Evolutionary conservation across 2,797 vertebrate genomes (phyloP).

Genomic region (Sebastes baramenuke): DNA sequence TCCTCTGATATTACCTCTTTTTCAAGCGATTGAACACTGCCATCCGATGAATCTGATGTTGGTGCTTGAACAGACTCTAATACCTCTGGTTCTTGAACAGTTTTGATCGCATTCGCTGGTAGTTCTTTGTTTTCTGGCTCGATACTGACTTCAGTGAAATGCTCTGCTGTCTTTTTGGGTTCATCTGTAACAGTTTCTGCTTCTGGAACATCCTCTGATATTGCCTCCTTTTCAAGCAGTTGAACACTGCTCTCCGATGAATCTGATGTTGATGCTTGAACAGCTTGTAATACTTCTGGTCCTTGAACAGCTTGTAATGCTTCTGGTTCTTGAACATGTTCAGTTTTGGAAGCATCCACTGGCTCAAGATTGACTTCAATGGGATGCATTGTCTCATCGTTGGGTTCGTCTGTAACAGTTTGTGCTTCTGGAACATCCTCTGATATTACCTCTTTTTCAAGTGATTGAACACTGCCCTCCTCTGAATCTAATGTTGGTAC

Average conservation of each 20-base stretch:
- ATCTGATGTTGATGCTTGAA: not conserved
- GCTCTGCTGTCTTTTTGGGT: not conserved
- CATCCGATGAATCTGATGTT: no score
- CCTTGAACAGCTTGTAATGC: not conserved
- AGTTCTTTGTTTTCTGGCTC: not conserved
- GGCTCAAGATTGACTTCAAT: not conserved
- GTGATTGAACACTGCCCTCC: no score
- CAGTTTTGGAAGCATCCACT: not conserved
- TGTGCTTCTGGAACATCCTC: not conserved
- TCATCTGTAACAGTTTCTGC: slow-evolving; percentile 7
- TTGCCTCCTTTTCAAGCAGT: not conserved
- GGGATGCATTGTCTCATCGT: not conserved
- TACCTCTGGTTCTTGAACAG: no score
- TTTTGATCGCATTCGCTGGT: not conserved
- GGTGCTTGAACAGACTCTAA: no score
- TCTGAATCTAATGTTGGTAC: slow-evolving; percentile 5
- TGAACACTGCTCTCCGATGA: not conserved
- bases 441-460: no score
- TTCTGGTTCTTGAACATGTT: not conserved
- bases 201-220: not conserved
- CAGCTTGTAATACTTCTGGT: not conserved
- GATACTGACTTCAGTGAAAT: not conserved
- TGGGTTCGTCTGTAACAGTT: slow-evolving; percentile 24
- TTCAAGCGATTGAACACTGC: no score
- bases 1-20: no score